Percentiles rank a stretch among this genome's conserved stretches.
These are phyloP conservation scores for Pterocles gutturalis DNA, from an alignment of 2,113 vertebrate species.

Conservation along the genomic window DNA sequence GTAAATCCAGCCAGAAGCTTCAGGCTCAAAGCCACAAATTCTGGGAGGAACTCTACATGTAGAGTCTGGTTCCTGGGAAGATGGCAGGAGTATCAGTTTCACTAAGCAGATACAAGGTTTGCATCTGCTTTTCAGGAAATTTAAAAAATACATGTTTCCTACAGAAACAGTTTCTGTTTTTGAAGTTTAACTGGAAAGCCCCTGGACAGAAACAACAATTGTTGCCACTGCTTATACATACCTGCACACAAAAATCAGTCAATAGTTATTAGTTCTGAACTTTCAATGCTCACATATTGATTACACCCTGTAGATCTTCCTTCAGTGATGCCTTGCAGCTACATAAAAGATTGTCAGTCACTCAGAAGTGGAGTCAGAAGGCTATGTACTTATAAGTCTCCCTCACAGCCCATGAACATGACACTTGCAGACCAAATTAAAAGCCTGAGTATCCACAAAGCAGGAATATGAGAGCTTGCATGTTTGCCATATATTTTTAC, in stretches of 20 bases:
- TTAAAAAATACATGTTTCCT: background rate
- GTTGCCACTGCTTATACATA: background rate
- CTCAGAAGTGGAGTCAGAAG: background rate
- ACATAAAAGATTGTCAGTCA: background rate
- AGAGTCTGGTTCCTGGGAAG: background rate
- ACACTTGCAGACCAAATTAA: background rate
- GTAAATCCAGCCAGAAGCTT: constrained; percentile 5
- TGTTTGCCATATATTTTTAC: background rate
- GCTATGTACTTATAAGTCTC: background rate
- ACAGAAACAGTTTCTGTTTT: background rate
- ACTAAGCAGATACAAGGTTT: background rate
- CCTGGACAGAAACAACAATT: background rate
- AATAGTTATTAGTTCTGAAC: background rate
- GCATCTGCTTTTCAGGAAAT: constrained; percentile 15
- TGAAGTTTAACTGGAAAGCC: background rate
- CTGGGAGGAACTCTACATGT: background rate
- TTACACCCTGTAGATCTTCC: background rate
- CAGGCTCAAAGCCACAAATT: background rate
- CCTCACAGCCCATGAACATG: accelerated
- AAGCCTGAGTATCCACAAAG: background rate
- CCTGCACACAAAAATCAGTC: background rate
- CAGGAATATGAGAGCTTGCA: background rate
- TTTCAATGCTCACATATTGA: background rate
- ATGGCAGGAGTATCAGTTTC: background rate
- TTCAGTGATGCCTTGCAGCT: background rate